Evolutionary conservation across 2,113 vertebrate species (phyloP), one percentile per base, ranked within the genome.

Genomic region (Gambusia holbrooki): DNA sequence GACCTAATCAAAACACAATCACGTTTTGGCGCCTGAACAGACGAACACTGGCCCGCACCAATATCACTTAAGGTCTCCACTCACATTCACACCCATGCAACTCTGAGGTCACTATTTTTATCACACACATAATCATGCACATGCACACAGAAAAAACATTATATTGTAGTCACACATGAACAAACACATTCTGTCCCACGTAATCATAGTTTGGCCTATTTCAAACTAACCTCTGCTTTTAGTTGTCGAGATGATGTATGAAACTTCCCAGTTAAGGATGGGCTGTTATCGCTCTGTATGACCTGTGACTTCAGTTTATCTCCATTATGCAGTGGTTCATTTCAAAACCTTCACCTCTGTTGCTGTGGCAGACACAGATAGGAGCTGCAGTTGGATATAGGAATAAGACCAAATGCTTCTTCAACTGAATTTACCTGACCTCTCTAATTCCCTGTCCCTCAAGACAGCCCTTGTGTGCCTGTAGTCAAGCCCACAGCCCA

Each of bases 1-100:
- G 90, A 94, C 86, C 91, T 93, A 92, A 93, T 94, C 88, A 94
- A 93, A 94, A 94, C 87, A 92, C 92, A 93, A 94, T 93, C 87
- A 92, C 84, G 78, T 91, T 42, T 90, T 84, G 74, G 88, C 77
- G 88, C 82, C 84, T 90, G 90, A 94, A 75, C 79, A 82, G 82
- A 86, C 67, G 71, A 77, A 84, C 80, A 77, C 72, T 42, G 74
- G 72, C 81, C 83, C 25, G n/a, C 81, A 76, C 71, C 64, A 77
- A 80, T 75, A 80, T 25, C 70, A 83, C 73, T 83, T 62, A 81
- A 80, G 83, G 81, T 76, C 74, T 74, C 66, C 80, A 32, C 79
- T 88, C 84, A 74, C 73, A 89, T 83, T 88, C 76, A 88, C 65
- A 80, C 48, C 29, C 69, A 81, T 48, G 64, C 76, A 89, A 85